Base-by-base conservation (phyloP, 2,888 invertebrate species). In the Cepaea hortensis region DNA sequence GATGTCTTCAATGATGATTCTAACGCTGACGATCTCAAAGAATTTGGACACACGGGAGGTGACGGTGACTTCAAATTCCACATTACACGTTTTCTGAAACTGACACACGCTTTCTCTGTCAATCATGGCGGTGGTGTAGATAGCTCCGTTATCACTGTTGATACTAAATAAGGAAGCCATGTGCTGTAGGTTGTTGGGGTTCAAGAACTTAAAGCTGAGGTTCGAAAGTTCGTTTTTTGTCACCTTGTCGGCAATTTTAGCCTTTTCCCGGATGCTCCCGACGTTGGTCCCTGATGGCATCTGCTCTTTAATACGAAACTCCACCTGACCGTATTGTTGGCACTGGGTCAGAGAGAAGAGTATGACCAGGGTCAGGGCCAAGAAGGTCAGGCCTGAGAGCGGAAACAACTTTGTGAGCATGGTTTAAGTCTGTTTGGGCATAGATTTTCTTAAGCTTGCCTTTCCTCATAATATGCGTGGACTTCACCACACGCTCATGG, bases 61-160 rank as follows among this genome's bases (percentile, higher is more conserved):
- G 15, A 90, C 89, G 15, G 88, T 88, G 61, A 91, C 91, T n/a
- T 90, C 88, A 50, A 92, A 89, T 0, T 85, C 88, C 2, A 91
- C 88, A 80, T 85, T 72, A 88, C 92, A 92, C 2, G 85, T 87
- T 18, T 85, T 86, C 23, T 88, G 86, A 65, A 87, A 89, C 83
- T 86, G 85, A 85, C 92, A 92, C 18, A 91, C 87, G 65, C 82
- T 85, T 73, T 92, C 92, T n/a, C 92, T 82, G 88, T 92, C 91
- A n/a, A 92, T 89, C 81, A 89, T 89, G 61, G 88, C 87, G 6
- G 87, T 88, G 48, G 91, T 89, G 87, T 89, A 91, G 11, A 92
- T 86, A 23, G 88, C 88, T 23, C 91, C 90, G 75, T 88, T 90
- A 55, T 88, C 81, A 13, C 89, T 88, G 73, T 91, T 90, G 35